These are phyloP conservation scores for Hiodon alosoides DNA, from an alignment of 2,113 vertebrate genomes.

Conservation along the genomic window DNA sequence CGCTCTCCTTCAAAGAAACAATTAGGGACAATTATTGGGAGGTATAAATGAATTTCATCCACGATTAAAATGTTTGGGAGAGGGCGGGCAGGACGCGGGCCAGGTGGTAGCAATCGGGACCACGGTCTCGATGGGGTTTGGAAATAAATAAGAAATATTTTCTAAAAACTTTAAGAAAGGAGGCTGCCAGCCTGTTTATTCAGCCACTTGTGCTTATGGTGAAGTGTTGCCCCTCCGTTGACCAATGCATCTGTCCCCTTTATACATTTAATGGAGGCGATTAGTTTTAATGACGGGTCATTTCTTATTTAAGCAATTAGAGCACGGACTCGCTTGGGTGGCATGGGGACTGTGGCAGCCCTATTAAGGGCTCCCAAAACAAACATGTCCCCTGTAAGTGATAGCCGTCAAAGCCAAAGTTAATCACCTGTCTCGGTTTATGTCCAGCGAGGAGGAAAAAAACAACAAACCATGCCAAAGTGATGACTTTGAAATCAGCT, in stretches of 20 bases:
- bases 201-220: conserved; percentile 57
- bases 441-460: conserved; percentile 24
- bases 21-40: conserved; percentile 68
- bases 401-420: conserved; percentile 19
- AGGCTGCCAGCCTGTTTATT: conserved; percentile 59
- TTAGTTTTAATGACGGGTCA: conserved; percentile 65
- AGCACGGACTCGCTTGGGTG: conserved; percentile 52
- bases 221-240: conserved; percentile 43
- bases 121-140: conserved; percentile 46
- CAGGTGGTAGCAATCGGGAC: conserved; percentile 69
- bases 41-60: conserved; percentile 71
- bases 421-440: conserved; percentile 27
- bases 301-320: conserved; percentile 60
- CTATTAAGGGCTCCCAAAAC: conserved; percentile 46
- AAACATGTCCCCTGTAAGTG: conserved; percentile 41
- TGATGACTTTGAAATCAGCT: neutral
- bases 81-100: conserved; percentile 29
- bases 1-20: conserved; percentile 65
- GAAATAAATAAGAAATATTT: neutral
- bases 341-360: conserved; percentile 35
- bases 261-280: conserved; percentile 65
- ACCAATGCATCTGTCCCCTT: conserved; percentile 53
- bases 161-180: conserved; percentile 33
- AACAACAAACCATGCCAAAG: neutral
- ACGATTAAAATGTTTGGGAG: conserved; percentile 59